A percentile compares a stretch with the other conserved stretches of the same genome.
phyloP scores from a whole-genome alignment of 2,888 invertebrate genomes.

The Zaprionus obscuricornis region DNA sequence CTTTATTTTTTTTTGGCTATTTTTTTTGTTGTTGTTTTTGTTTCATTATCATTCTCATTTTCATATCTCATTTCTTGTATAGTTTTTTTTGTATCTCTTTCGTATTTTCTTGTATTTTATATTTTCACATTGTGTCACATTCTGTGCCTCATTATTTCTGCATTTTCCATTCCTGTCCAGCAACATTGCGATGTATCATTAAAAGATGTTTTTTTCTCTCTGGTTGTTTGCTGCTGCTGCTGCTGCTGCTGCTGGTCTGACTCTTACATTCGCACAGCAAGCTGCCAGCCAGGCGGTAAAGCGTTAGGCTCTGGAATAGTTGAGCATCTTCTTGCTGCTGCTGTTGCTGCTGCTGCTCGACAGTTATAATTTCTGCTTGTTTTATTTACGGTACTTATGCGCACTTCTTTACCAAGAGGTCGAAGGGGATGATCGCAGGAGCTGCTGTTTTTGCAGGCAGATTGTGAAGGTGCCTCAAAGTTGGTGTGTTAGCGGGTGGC shows the following conservation, averaged over 20 bases:
- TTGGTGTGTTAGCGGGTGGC: not conserved
- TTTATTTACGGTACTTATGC: constrained; percentile 72
- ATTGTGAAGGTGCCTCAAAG: not conserved
- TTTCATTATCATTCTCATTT: too few relatives aligned
- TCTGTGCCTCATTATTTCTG: constrained; percentile 62
- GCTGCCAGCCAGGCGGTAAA: too few relatives aligned
- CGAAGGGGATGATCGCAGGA: too few relatives aligned
- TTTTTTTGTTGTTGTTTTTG: constrained; percentile 39
- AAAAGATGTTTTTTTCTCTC: constrained; percentile 53
- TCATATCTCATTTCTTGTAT: constrained; percentile 35
- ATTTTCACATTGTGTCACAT: constrained; percentile 35
- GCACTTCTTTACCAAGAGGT: constrained; percentile 50
- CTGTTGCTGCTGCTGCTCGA: too few relatives aligned
- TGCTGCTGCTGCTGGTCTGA: too few relatives aligned
- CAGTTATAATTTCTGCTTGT: constrained; percentile 66
- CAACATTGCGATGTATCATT: constrained; percentile 57
- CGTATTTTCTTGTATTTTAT: not conserved
- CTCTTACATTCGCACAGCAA: too few relatives aligned
- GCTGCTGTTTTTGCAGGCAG: not conserved
- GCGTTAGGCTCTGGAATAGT: too few relatives aligned
- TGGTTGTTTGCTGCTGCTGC: constrained; percentile 17
- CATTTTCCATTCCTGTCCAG: constrained; percentile 36
- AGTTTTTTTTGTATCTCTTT: constrained; percentile 1
- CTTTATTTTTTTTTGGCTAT: too few relatives aligned
- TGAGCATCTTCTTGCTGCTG: too few relatives aligned